Evolutionary conservation across 2,797 vertebrate species (phyloP), one percentile per base, ranked within the genome.

Genomic region (Anomalospiza imberbis): DNA sequence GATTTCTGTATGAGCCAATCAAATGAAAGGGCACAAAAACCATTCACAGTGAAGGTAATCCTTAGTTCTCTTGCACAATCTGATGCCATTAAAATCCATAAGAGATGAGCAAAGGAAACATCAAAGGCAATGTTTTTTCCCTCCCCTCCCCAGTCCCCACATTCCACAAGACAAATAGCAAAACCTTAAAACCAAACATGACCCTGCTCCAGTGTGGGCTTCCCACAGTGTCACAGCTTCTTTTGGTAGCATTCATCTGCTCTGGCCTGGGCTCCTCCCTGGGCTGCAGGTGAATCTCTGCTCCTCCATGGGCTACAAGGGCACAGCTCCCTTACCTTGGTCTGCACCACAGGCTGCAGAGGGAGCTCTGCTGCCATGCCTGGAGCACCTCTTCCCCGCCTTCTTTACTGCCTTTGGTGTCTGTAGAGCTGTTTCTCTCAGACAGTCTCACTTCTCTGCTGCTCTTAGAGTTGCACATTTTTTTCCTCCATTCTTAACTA

Each of bases 11-110:
- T 1, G n/a, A 95, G 73, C 94, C 97, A 96, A 96, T 97, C 77
- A 88, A 85, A 86, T 20, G 55, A 97, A 97, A 98, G 95, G 96
- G 72, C 95, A 97, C 25, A 76, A 80, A 93, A 62, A 24, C 65
- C 84, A 38, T 97, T 97, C 89, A 57, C 45, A 88, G 65, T 32
- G 76, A 90, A 91, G 74, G 75, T 60, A 76, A 89, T 89, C 80
- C 62, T 89, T 71, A 57, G 26, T 48, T 92, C 73, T 91, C 82
- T 77, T 80, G 74, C 50, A 90, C 96, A 96, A 89, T 83, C 74
- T 77, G 55, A 71, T 66, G 76, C 79, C 29, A 89, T 85, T 95
- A 93, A 95, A 96, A 96, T 82, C 62, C 0, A 1, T 66, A 67
- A 66, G 17, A 73, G 25, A 55, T 73, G 47, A 85, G 50, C 28